Evolutionary conservation across 2,797 vertebrate species (phyloP).

Genomic region (Emydoidea blandingii): DNA sequence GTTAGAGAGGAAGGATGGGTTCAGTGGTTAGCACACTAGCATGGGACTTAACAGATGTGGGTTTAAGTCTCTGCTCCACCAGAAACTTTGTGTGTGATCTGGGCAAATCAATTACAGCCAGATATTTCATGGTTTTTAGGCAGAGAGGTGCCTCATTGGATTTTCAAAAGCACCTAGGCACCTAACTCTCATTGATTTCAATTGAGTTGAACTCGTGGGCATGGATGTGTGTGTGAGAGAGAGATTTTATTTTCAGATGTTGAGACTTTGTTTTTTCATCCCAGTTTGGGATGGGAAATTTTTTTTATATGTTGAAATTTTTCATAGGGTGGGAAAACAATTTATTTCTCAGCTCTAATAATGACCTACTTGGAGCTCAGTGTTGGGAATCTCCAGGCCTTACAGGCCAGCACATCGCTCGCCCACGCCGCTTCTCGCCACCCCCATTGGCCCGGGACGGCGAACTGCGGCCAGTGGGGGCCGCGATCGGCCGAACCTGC

Average conservation of each 20-base stretch:
- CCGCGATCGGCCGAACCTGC: too few species aligned
- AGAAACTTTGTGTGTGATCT: background rate
- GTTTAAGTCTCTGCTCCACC: background rate
- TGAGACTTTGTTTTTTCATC: background rate
- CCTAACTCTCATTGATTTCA: background rate
- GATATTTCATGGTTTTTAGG: background rate
- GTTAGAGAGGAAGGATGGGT: background rate
- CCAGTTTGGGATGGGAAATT: background rate
- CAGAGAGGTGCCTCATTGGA: background rate
- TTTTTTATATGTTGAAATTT: background rate
- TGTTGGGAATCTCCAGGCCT: conserved; percentile 10
- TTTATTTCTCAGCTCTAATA: background rate
- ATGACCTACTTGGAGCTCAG: background rate
- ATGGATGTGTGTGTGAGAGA: background rate
- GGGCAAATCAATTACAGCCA: background rate
- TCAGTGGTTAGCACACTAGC: background rate
- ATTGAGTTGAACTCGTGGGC: background rate
- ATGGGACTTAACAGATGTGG: background rate
- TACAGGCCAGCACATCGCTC: too few species aligned
- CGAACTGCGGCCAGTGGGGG: too few species aligned
- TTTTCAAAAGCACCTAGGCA: background rate
- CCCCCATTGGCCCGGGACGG: too few species aligned
- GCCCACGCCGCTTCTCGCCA: too few species aligned
- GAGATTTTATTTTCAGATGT: background rate
- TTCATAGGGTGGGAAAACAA: background rate